A percentile compares a stretch with the other conserved stretches of the same genome.
These are phyloP conservation scores for Anguilla rostrata DNA, from an alignment of 2,113 vertebrate genomes.

Conservation along the genomic window DNA sequence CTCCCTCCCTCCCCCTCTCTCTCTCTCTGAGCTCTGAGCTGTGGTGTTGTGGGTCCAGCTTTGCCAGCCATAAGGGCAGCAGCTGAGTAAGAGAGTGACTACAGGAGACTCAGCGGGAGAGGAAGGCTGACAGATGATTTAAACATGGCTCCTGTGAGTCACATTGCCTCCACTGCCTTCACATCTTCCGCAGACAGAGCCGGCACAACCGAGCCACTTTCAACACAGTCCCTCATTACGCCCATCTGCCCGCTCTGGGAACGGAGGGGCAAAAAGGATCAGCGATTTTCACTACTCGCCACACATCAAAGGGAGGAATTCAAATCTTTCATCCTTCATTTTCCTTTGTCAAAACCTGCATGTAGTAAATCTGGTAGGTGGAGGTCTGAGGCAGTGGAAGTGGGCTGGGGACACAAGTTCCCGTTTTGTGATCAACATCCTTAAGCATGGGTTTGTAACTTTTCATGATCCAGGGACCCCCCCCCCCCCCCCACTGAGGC, in stretches of 20 bases:
- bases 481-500: too few species aligned
- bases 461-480: too few species aligned
- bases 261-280: neutral
- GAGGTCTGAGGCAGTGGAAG: neutral
- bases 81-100: neutral
- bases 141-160: neutral
- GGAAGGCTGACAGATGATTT: neutral
- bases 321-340: neutral
- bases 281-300: neutral
- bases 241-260: neutral
- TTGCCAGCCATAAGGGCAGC: neutral
- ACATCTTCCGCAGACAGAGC: neutral
- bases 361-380: neutral
- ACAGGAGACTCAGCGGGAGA: neutral
- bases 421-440: neutral
- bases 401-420: neutral
- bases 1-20: neutral
- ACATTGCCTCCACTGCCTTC: neutral
- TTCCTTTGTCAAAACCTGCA: neutral
- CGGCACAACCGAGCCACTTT: neutral
- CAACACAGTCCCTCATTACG: constrained; percentile 15
- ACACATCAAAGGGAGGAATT: neutral
- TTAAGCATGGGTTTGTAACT: neutral
- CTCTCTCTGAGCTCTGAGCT: neutral
- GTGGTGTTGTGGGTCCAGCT: neutral